Conservation (phyloP, 2,113 vertebrate genomes). For the Grantiella picta region DNA sequence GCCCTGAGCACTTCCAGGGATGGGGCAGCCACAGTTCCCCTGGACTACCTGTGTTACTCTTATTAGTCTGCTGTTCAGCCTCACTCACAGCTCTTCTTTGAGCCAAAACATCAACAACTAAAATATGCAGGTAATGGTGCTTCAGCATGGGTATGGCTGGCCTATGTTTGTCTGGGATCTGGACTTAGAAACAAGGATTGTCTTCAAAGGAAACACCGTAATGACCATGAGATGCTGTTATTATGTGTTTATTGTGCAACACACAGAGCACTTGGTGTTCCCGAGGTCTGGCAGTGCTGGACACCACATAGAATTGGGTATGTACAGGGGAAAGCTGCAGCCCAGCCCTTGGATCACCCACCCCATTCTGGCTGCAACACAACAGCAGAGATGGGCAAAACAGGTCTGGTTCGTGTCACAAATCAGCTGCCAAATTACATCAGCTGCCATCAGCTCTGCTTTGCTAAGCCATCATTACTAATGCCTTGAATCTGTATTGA, state of each 20-base stretch:
- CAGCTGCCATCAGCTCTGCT: background rate
- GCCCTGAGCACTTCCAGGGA: background rate
- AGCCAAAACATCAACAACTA: background rate
- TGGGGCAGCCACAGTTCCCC: background rate
- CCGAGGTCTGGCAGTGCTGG: background rate
- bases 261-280: rapidly evolving
- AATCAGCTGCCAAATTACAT: background rate
- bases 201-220: background rate
- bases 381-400: background rate
- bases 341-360: background rate
- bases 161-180: no score
- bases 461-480: background rate
- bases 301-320: rapidly evolving
- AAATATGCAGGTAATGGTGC: background rate
- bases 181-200: background rate
- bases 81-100: background rate
- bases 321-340: background rate
- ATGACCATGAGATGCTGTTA: background rate
- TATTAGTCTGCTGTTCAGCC: background rate
- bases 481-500: background rate
- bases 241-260: background rate
- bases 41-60: background rate
- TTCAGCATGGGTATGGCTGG: background rate
- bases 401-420: background rate
- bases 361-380: background rate